These are phyloP conservation scores for Drosophila infuscata DNA, from an alignment of 2,888 invertebrate genomes.

Conservation along the genomic window DNA sequence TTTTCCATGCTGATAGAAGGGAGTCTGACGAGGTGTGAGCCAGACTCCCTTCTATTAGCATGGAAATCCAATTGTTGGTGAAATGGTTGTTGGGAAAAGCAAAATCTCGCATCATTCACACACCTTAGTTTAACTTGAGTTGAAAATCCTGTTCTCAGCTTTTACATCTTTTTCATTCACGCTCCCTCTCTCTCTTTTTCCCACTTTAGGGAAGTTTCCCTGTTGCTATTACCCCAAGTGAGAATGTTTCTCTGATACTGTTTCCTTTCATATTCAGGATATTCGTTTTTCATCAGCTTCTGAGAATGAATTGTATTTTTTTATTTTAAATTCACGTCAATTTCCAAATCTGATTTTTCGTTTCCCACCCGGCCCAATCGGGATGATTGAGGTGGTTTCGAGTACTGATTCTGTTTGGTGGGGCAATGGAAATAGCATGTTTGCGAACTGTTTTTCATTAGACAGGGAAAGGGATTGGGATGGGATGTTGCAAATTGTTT, in stretches of 20 bases:
- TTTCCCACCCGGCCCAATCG: conserved; percentile 7
- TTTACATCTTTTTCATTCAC: background rate
- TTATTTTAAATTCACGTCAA: conserved; percentile 50
- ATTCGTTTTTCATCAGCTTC: conserved; percentile 31
- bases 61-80: conserved; percentile 38
- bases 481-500: conserved; percentile 60
- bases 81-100: conserved; percentile 10
- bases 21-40: too few species aligned
- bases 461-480: background rate
- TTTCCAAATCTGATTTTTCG: conserved; percentile 46
- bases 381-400: conserved; percentile 2
- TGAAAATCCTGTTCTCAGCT: conserved; percentile 31
- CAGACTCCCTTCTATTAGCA: conserved; percentile 1
- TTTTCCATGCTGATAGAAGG: too few species aligned
- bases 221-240: conserved; percentile 4
- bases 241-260: conserved; percentile 13
- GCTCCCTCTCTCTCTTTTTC: background rate
- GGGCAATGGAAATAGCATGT: conserved; percentile 35
- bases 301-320: conserved; percentile 41
- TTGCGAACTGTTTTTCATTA: conserved; percentile 21
- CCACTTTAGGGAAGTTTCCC: conserved; percentile 1
- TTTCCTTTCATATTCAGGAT: conserved; percentile 6
- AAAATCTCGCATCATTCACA: conserved; percentile 2
- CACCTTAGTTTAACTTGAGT: conserved; percentile 20
- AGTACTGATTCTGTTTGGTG: background rate